Evolutionary conservation across 2,113 vertebrate genomes (phyloP).

Genomic region (Aptenodytes patagonicus): DNA sequence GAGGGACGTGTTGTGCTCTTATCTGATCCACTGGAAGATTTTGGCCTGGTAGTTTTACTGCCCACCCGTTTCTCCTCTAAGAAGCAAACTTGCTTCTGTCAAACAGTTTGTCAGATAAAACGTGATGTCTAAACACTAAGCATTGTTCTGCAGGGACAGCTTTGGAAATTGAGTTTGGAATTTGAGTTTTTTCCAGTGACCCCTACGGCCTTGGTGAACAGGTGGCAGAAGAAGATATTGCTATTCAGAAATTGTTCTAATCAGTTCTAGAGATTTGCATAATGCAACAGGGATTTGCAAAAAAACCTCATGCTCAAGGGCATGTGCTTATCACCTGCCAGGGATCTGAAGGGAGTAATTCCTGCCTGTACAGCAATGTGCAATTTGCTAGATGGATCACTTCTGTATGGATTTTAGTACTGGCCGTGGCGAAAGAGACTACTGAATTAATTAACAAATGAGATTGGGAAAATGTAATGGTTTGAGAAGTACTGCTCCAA

Average conservation of each 20-base stretch:
- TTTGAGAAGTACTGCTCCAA: neutral
- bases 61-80: neutral
- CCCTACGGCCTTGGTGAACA: neutral
- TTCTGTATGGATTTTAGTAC: slow-evolving; percentile 8
- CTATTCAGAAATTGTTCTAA: neutral
- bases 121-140: neutral
- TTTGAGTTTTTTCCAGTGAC: neutral
- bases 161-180: neutral
- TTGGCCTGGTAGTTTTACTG: neutral
- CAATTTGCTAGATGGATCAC: neutral
- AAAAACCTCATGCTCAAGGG: neutral
- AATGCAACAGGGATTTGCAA: neutral
- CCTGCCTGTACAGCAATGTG: neutral
- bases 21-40: neutral
- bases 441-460: neutral
- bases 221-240: neutral
- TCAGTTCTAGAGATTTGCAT: slow-evolving; percentile 2
- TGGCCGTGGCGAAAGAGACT: neutral
- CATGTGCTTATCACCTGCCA: slow-evolving; percentile 5
- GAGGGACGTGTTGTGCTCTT: neutral
- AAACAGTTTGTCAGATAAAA: neutral
- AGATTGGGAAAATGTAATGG: neutral
- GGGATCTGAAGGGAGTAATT: neutral
- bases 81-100: neutral
- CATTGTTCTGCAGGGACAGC: neutral